phyloP scores from a whole-genome alignment of 2,888 invertebrate species.

The Sinopyrophorus schimmeli region DNA sequence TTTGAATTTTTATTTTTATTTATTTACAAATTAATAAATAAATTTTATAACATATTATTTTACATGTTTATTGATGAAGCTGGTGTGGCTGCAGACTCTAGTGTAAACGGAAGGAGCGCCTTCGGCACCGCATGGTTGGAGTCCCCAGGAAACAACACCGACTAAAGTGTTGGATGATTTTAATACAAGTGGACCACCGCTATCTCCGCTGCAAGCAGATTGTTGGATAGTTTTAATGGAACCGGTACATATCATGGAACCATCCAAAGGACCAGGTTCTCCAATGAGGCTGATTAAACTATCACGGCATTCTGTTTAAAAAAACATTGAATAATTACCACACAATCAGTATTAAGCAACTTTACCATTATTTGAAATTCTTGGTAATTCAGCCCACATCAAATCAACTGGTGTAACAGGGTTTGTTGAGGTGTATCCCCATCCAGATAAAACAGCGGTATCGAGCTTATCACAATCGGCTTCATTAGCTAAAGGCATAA shows the following conservation, averaged over 20 bases:
- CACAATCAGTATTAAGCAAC: not conserved
- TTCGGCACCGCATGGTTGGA: constrained; percentile 10
- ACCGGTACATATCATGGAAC: constrained; percentile 11
- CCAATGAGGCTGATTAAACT: constrained; percentile 2
- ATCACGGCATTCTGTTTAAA: constrained; percentile 8
- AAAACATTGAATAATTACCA: not conserved
- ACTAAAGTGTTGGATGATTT: not conserved
- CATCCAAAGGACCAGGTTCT: constrained; percentile 2
- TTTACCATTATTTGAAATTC: constrained; percentile 7
- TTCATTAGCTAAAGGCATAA: not conserved
- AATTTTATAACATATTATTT: no score
- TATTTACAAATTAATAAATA: no score
- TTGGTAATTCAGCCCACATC: constrained; percentile 1
- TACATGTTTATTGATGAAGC: constrained; percentile 11
- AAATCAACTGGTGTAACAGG: constrained; percentile 4
- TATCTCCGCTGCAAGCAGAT: constrained; percentile 12
- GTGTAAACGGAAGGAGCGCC: constrained; percentile 15
- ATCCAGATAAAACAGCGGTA: constrained; percentile 5
- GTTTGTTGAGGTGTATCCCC: constrained; percentile 6
- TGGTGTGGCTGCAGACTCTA: constrained; percentile 8
- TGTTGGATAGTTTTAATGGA: not conserved
- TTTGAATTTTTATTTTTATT: no score
- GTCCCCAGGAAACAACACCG: constrained; percentile 16
- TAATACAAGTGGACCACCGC: constrained; percentile 10
- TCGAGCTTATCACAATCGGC: not conserved